Base-by-base conservation (phyloP, 2,888 invertebrate species). In the Pyrrhosoma nymphula region DNA sequence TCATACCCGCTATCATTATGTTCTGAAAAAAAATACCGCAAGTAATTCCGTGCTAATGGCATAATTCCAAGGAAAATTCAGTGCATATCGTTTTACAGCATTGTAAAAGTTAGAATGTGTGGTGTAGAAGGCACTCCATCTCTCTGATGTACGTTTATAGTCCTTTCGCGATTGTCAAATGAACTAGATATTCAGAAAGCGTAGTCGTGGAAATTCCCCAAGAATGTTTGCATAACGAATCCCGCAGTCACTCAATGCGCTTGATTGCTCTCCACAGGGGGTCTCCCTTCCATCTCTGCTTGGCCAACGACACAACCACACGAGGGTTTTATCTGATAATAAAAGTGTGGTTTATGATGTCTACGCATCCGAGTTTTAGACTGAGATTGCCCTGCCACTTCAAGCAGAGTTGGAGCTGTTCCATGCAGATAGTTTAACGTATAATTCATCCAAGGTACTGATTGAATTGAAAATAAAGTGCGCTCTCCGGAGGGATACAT, bases 211-310 rank as follows among this genome's bases (percentile, higher is more conserved):
- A 82, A 35, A 14, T 14, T 35, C 35, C 82, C 82, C 69, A 14
- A 35, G 82, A 82, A 35, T 30, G 35, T 35, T 82, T 26, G 16
- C 35, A 82, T 35, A 82, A 35, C 35, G 82, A 35, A 82, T 82
- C 16, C 82, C 4, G 18, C 35, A 8, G 12, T 4, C 35, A 35
- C 82, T 82, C 12, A 35, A 82, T 35, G 82, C 14, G 26, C 82
- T 35, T 82, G 82, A 82, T 82, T 82, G 82, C 82, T 35, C 82
- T 82, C 82, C 6, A 14, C 82, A 82, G 82, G 82, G 69, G 35
- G 30, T 69, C 30, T 82, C 35, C 8, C 35, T 82, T 16, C 8
- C 16, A 14, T 60, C 35, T 35, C 26, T 82, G 82, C 82, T 12
- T 18, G 30, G 82, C 35, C 82, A 82, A 35, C 82, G 82, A 35